Base-by-base conservation (phyloP, 2,888 invertebrate genomes). In the Clostera curtula region DNA sequence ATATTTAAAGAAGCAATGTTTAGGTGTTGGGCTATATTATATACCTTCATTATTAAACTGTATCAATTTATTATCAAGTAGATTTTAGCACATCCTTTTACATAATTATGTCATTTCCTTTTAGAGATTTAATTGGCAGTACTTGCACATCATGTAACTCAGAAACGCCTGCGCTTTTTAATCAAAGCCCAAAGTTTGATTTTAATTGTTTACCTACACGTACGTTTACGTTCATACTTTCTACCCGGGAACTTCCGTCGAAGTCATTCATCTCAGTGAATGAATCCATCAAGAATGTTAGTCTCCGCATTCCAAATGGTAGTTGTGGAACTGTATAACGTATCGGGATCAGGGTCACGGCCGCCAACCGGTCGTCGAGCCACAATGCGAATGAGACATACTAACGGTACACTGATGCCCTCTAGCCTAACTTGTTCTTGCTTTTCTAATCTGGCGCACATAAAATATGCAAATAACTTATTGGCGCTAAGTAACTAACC, bases 341-440 rank as follows among this genome's bases (percentile, higher is more conserved):
- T 62, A 67, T 72, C 63, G 68, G 66, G 68, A 74, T 76, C 61
- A 70, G 68, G 79, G 80, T 79, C 80, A 80, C 70, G 80, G 77
- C 54, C 75, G 65, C 47, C 49, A 63, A 71, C 74, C 73, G 75
- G 73, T 71, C 57, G 53, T 47, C 40, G 57, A 58, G 52, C 50
- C 54, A 62, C 61, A 61, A 63, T 64, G 61, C 58, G 58, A 62
- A 64, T 67, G 57, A 58, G 51, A 58, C 48, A 52, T 45, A 46
- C 45, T 69, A 66, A 68, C 67, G 65, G 69, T 66, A 55, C 43
- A 40, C 33, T 38, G 43, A 35, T 51, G 36, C 42, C 54, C 43
- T 50, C 42, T 40, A 42, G 46, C 36, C 31, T 48, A 43, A 48
- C 39, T 44, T 33, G 37, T 47, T 44, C 35, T 31, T 26, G 19